phyloP scores from a whole-genome alignment of 2,797 vertebrate genomes.

The Microchirus variegatus region DNA sequence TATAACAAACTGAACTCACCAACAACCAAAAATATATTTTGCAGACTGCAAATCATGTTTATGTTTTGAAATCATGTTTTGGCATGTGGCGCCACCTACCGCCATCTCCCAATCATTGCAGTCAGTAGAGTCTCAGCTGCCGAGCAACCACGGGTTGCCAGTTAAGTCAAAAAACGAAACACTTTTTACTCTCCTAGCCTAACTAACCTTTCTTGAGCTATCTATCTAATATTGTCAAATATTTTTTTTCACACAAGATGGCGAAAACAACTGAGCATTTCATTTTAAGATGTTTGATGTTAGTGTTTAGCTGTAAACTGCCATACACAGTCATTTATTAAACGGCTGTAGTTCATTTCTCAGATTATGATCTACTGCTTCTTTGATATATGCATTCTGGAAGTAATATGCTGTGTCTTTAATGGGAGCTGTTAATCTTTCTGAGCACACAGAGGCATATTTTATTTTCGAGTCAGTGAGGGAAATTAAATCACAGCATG shows the following conservation, averaged over 20 bases:
- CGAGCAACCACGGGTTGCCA: no score
- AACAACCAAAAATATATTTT: no score
- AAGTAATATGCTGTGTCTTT: neutral
- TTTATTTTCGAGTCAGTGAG: slow-evolving; percentile 24
- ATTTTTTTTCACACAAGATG: no score
- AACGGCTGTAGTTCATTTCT: neutral
- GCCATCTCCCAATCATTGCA: no score
- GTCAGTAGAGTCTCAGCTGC: no score
- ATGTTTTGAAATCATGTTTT: no score
- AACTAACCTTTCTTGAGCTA: neutral
- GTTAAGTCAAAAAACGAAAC: no score
- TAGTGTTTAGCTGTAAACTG: neutral
- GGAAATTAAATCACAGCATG: slow-evolving; percentile 31
- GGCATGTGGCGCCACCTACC: no score
- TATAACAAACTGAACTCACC: no score
- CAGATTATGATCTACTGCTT: slow-evolving; percentile 8
- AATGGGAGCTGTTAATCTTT: neutral
- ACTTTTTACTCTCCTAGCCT: no score
- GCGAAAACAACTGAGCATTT: neutral
- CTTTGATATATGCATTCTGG: slow-evolving; percentile 1
- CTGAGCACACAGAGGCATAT: neutral
- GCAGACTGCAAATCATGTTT: no score
- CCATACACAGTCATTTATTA: neutral
- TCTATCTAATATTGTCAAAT: neutral
- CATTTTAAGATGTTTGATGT: neutral